A percentile compares a stretch with the other conserved stretches of the same genome.
These are phyloP conservation scores for Apocrypta bakeri DNA, from an alignment of 1,140 invertebrate species.

Conservation along the genomic window DNA sequence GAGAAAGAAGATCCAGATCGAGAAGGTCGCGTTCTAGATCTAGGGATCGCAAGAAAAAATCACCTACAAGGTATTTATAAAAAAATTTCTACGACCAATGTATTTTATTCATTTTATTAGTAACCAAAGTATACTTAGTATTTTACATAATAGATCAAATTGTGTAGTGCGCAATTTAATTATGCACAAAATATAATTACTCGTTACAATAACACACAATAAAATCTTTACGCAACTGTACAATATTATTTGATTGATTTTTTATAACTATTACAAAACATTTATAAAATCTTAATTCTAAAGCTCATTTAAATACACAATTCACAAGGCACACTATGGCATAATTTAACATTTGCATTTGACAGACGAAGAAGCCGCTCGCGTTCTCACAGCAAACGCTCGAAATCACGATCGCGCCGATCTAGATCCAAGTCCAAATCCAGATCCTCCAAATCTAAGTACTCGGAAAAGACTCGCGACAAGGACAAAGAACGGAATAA, in stretches of 20 bases:
- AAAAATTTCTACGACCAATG: not conserved
- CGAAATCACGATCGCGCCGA: constrained; percentile 67
- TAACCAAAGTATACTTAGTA: too few relatives aligned
- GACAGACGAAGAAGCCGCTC: constrained; percentile 68
- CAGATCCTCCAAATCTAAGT: constrained; percentile 69
- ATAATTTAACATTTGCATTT: constrained; percentile 25
- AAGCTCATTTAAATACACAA: constrained; percentile 44
- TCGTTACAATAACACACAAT: not conserved
- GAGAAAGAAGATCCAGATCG: constrained; percentile 61
- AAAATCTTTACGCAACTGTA: not conserved
- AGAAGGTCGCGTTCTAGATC: constrained; percentile 77
- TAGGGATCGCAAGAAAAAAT: constrained; percentile 67
- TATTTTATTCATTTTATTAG: not conserved
- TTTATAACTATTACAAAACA: not conserved
- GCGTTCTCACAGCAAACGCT: constrained; percentile 75
- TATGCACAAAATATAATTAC: not conserved
- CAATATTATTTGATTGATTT: constrained; percentile 9
- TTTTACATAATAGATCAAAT: too few relatives aligned
- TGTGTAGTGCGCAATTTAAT: not conserved
- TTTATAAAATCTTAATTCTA: constrained; percentile 11
- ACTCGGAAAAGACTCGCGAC: constrained; percentile 72
- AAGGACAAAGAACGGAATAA: constrained; percentile 69
- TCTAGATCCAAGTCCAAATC: constrained; percentile 72
- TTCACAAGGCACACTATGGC: constrained; percentile 52
- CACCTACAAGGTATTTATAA: constrained; percentile 47